Evolutionary conservation across 2,113 vertebrate species (phyloP).

Genomic region (Callipepla californica): DNA sequence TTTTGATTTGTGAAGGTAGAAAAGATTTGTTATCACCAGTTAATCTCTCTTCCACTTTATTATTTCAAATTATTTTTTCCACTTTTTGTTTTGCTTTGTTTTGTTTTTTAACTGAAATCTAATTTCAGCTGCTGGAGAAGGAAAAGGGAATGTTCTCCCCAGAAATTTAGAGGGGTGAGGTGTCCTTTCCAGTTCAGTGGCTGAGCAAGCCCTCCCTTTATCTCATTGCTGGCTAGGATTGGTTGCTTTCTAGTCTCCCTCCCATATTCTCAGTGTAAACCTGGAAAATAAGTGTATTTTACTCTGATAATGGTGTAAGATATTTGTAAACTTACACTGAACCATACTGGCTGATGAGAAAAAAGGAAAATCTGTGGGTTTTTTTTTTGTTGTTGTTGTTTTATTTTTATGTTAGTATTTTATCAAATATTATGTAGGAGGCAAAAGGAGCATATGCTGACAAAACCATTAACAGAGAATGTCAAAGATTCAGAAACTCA

Average conservation of each 20-base stretch:
- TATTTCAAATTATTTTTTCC: background rate
- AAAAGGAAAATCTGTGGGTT: background rate
- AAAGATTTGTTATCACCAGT: background rate
- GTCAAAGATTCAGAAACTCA: slow-evolving; percentile 63
- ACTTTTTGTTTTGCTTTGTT: too few relatives aligned
- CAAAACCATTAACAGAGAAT: slow-evolving; percentile 62
- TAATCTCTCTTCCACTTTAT: background rate
- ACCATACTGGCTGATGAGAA: background rate
- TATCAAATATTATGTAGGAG: slow-evolving; percentile 54
- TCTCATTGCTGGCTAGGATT: background rate
- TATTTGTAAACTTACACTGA: background rate
- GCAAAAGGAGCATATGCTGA: slow-evolving; percentile 38
- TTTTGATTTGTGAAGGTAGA: background rate
- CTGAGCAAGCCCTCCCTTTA: background rate
- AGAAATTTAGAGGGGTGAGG: slow-evolving; percentile 11
- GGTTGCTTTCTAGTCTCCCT: background rate
- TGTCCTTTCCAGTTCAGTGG: background rate
- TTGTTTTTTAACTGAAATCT: background rate
- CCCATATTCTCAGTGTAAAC: background rate
- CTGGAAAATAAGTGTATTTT: background rate
- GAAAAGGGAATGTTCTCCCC: background rate
- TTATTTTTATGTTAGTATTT: slow-evolving; percentile 51
- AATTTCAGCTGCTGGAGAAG: background rate
- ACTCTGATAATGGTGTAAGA: background rate
- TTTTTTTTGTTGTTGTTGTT: background rate